Evolutionary conservation across 1,140 invertebrate species (phyloP), one percentile per base, ranked within the genome.

Genomic region (Pogonomyrmex californicus): DNA sequence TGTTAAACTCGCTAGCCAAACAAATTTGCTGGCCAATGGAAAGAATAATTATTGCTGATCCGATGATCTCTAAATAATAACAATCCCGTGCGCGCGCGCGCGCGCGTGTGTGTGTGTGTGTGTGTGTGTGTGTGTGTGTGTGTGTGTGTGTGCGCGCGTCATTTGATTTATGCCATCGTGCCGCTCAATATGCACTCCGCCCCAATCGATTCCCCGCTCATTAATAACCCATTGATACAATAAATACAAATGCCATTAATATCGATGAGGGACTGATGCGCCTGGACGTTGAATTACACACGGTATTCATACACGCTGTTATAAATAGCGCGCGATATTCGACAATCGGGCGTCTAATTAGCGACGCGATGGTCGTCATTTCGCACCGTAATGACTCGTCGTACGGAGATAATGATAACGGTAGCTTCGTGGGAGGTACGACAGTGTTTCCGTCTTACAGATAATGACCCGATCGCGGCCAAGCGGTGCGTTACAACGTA

Each of bases 201-300:
- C 60, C 38, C 75, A 14, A 66, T 79, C 47, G 62, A 68, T 79
- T 73, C 30, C 14, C 23, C 44, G 41, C 68, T 83, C 79, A 73
- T 83, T 83, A 83, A 83, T 83, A 83, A 75, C 68, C 79, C 33
- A 83, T 83, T 83, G 79, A 83, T 83, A 75, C 54, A 49, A 83
- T 73, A 82, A 71, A 82, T 83, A 83, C 79, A 23, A 83, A 73
- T 56, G 79, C 17, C 68, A 83, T 73, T 83, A 81, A 77, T 41
- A 51, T 77, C 23, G 73, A 77, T 9, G 23, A 60, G 54, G 17
- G 23, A 47, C 17, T 30, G 41, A 51, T 65, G 76, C 17, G 10
- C 4, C 44, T 10, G 30, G 49, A 56, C 30, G 56, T 47, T 44
- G 44, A 82, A 68, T 82, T 82, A 62, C 41, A 17, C 10, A 3